phyloP scores from a whole-genome alignment of 2,113 vertebrate genomes.

The Oreocharis arfaki region DNA sequence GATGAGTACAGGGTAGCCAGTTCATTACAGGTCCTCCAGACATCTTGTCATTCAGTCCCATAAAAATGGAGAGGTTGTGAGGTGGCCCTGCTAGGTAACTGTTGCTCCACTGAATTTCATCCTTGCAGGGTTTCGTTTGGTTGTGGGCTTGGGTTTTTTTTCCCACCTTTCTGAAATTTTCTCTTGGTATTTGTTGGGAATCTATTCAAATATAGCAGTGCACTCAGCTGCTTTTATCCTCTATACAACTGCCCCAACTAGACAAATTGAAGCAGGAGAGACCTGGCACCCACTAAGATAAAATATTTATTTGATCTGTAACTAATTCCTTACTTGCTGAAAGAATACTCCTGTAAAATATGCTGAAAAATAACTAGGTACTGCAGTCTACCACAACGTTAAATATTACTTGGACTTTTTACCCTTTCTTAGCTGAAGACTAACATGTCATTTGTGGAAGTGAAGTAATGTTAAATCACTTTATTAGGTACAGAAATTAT shows the following conservation, averaged over 20 bases:
- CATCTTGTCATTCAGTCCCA: neutral
- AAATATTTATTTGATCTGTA: neutral
- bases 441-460: neutral
- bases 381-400: neutral
- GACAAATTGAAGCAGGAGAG: neutral
- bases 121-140: neutral
- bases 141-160: neutral
- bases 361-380: neutral
- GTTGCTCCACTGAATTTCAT: neutral
- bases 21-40: neutral
- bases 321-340: neutral
- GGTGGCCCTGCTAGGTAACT: neutral
- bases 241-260: neutral
- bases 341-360: neutral
- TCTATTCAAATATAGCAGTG: neutral
- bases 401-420: neutral
- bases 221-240: neutral
- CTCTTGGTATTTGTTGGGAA: rapidly evolving
- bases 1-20: neutral
- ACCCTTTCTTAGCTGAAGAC: neutral
- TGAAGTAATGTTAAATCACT: neutral
- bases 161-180: neutral
- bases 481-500: neutral
- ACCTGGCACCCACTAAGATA: neutral
- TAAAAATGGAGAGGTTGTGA: neutral